Percentiles rank a stretch among this genome's conserved stretches.
Evolutionary conservation across 2,797 vertebrate species (phyloP).

Genomic region (Eupleurogrammus muticus): DNA sequence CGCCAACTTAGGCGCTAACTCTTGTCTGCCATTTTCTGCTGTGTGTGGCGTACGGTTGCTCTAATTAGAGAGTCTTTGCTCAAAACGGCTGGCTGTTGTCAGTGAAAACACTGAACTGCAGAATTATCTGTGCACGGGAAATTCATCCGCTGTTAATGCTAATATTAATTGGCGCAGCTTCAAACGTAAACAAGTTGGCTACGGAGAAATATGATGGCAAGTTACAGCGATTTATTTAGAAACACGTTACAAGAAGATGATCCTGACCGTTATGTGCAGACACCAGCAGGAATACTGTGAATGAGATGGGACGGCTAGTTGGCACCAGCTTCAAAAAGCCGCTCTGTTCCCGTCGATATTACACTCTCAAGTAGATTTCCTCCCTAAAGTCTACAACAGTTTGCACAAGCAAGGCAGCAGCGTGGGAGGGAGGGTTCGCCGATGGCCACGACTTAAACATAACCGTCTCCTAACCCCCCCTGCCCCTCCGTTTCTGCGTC

Average conservation of each 20-base stretch:
- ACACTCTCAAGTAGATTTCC: slow-evolving; percentile 32
- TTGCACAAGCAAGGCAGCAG: slow-evolving; percentile 21
- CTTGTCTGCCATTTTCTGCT: neutral
- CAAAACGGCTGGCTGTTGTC: too few relatives aligned
- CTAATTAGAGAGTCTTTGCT: neutral
- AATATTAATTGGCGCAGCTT: too few relatives aligned
- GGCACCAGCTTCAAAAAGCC: slow-evolving; percentile 19
- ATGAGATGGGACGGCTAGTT: neutral
- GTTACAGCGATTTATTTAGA: neutral
- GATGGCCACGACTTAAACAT: slow-evolving; percentile 15
- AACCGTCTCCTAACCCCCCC: slow-evolving; percentile 48
- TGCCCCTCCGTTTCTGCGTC: slow-evolving; percentile 31
- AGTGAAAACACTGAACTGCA: neutral
- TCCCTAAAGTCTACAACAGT: slow-evolving; percentile 46
- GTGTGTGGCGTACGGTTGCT: neutral
- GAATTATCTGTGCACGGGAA: neutral
- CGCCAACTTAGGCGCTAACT: neutral
- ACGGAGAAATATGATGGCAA: too few relatives aligned
- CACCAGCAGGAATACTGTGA: neutral
- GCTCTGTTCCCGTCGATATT: slow-evolving; percentile 16
- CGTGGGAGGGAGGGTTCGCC: slow-evolving; percentile 38
- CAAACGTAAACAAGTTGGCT: too few relatives aligned
- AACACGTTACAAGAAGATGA: neutral
- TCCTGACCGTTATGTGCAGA: neutral
- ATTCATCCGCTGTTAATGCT: neutral